Base-by-base conservation (phyloP, 1,140 invertebrate species). In the Antheraea mylitta region DNA sequence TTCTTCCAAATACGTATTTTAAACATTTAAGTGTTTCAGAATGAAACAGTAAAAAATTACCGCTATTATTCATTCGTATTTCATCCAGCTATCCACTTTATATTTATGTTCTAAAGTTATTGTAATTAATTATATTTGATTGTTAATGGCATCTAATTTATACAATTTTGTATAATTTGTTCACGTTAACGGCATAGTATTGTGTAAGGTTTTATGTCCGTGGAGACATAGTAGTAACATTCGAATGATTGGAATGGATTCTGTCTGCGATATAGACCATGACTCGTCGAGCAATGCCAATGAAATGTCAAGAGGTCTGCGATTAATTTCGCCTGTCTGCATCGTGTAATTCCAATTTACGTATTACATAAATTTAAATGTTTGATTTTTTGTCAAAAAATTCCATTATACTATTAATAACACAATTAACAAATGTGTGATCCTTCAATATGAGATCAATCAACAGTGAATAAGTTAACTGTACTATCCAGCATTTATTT, bases 241-340 rank as follows among this genome's bases (percentile, higher is more conserved):
- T 53, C 10, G 45, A 53, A 16, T 53, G 45, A 16, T 53, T 53
- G 45, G 11, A 53, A 53, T 53, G 45, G 45, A 53, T 53, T 53
- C 45, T 53, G 45, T 53, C 45, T 53, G 6, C 45, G 45, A 53
- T 6, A 53, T 42, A 53, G 60, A 16, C 60, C 60, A 30, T 61
- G 60, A 61, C 60, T 22, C 19, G 11, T 61, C 60, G 60, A 36
- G 19, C 60, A 61, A 61, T 61, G 60, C 60, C 18, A 61, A 22
- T 61, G 30, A 61, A 61, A 61, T 22, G 60, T 30, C 60, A 61
- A 16, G 60, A 53, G 16, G 45, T 53, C 11, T 13, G 16, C 45
- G 0, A 13, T 53, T 42, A 42, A 42, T 10, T 42, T 42, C 11
- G 11, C 38, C 11, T 53, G 45, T 53, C 11, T 11, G 16, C 45